Evolutionary conservation across 2,888 invertebrate genomes (phyloP).

Genomic region (Vanessa cardui): DNA sequence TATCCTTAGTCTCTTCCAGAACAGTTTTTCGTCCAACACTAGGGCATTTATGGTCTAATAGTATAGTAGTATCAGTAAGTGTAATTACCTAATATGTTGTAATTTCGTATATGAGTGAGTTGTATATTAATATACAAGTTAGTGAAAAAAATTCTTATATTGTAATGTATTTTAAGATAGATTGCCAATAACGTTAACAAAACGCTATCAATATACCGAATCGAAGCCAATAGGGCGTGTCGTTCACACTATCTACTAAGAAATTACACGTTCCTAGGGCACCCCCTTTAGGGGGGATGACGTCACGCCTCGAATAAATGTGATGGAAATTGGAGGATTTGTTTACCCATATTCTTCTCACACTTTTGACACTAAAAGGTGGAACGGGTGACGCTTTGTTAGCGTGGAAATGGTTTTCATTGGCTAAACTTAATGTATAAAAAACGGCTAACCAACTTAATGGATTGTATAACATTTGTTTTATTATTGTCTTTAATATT

Average conservation of each 20-base stretch:
- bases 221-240: constrained; percentile 68
- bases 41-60: too few species aligned
- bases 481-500: neutral
- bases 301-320: constrained; percentile 76
- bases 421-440: constrained; percentile 38
- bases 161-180: constrained; percentile 23
- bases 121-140: too few species aligned
- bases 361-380: constrained; percentile 83
- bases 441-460: neutral
- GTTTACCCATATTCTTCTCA: constrained; percentile 83
- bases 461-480: neutral
- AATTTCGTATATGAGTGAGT: too few species aligned
- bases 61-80: too few species aligned
- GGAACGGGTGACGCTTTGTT: constrained; percentile 44
- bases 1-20: too few species aligned
- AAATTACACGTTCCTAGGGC: constrained; percentile 70
- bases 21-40: too few species aligned
- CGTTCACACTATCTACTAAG: constrained; percentile 78
- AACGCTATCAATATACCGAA: constrained; percentile 62
- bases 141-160: neutral
- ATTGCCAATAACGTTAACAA: constrained; percentile 60
- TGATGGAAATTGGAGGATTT: constrained; percentile 84
- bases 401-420: constrained; percentile 54
- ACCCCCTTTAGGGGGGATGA: constrained; percentile 50
- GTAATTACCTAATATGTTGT: too few species aligned